A percentile compares a stretch with the other conserved stretches of the same genome.
Evolutionary conservation across 1,140 invertebrate species (phyloP).

Genomic region (Laodelphax striatellus): DNA sequence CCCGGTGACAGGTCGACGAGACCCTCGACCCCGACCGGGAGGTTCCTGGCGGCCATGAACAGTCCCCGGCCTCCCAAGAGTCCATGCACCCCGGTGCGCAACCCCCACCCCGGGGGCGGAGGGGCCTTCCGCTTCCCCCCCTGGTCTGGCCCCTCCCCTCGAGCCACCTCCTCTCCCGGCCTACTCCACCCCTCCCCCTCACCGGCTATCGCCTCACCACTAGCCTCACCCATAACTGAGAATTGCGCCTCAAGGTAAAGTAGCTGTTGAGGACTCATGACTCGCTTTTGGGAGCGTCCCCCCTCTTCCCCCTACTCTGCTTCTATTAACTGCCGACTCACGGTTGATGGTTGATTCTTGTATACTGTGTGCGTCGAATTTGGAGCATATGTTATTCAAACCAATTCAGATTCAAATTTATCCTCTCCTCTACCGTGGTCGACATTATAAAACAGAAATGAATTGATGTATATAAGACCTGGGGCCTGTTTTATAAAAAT

Average conservation of each 20-base stretch:
- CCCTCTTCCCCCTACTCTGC: neutral
- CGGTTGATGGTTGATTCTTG: neutral
- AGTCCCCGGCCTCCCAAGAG: conserved; percentile 21
- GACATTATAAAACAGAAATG: no score
- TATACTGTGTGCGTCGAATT: neutral
- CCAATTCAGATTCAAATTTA: no score
- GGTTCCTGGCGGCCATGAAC: neutral
- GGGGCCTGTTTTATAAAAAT: no score
- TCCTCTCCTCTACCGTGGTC: no score
- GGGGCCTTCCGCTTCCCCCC: conserved; percentile 28
- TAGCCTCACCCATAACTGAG: conserved; percentile 10
- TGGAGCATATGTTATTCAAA: neutral
- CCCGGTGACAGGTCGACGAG: conserved; percentile 23
- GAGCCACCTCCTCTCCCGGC: conserved; percentile 40
- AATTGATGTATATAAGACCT: no score
- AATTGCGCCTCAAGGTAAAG: conserved; percentile 19
- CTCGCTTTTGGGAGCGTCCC: neutral
- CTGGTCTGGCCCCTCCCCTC: conserved; percentile 27
- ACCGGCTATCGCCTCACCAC: conserved; percentile 21
- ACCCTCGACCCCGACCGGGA: conserved; percentile 7
- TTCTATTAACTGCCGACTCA: neutral
- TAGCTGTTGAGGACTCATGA: neutral
- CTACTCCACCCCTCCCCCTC: conserved; percentile 31
- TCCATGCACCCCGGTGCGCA: conserved; percentile 13
- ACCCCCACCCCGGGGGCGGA: neutral